Evolutionary conservation across 2,888 invertebrate genomes (phyloP), one percentile per base, ranked within the genome.

Genomic region (Xestoiulus laeticollis): DNA sequence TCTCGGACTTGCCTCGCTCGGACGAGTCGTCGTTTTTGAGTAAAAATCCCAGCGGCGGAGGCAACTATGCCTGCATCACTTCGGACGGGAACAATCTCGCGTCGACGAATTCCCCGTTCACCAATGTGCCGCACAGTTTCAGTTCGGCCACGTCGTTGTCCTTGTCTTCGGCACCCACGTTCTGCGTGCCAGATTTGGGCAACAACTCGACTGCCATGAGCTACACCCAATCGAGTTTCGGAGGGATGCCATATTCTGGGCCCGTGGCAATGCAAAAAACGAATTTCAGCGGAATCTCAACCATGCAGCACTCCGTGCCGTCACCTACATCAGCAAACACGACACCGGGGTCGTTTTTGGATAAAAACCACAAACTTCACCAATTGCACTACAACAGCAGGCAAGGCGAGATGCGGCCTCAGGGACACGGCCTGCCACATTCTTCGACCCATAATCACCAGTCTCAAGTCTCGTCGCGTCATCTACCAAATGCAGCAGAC

Each of bases 101-200:
- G 3, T 12, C 85, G 43, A 38, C 84, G 38, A 84, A 16, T 33
- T 33, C 33, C 10, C 22, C 33, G 4, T 84, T 33, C 22, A 84
- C 26, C 43, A 44, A n/a, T n/a, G 38, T 85, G 16, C 26, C 85
- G 4, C 44, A 38, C 22, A n/a, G 85, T n/a, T 85, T 85, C 6
- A 16, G 85, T 22, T 44, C 38, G 22, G 85, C 85, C 44, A 38
- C 85, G 10, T 33, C 85, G 12, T 44, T 85, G 22, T 85, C 85
- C 10, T 38, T 38, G 6, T 85, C 87, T 33, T 87, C 87, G 8
- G 53, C 85, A n/a, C 14, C 87, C n/a, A 84, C 87, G 8, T 87
- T 87, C 30, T 43, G 38, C 32, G 16, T 87, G 8, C 85, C 87
- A 6, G 87, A 87, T 19, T 22, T 87, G 19, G 19, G 33, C 33